A percentile compares a stretch with the other conserved stretches of the same genome.
phyloP scores from a whole-genome alignment of 2,797 vertebrate genomes.

The Coregonus sp. region DNA sequence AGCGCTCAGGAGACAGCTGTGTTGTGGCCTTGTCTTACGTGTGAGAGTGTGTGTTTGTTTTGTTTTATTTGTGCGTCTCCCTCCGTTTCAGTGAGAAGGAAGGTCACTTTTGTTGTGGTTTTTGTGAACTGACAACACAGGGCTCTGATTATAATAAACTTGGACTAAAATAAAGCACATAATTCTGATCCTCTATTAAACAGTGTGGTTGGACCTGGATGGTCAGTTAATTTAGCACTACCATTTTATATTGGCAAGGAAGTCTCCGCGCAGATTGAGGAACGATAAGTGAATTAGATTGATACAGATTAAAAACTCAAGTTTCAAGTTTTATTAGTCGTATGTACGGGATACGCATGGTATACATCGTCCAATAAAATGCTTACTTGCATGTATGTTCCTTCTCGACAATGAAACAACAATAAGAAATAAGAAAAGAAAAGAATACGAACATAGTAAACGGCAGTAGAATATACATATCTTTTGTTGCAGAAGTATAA shows the following conservation, averaged over 20 bases:
- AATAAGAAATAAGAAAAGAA: too few species aligned
- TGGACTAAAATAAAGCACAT: not conserved
- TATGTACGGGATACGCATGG: too few species aligned
- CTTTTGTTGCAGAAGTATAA: too few species aligned
- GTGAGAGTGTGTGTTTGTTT: not conserved
- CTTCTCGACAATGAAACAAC: too few species aligned
- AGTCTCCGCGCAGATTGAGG: slow-evolving; percentile 21
- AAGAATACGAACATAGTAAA: too few species aligned
- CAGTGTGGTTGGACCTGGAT: not conserved
- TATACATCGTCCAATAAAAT: too few species aligned
- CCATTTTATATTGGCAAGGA: not conserved
- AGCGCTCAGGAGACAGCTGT: slow-evolving; percentile 3
- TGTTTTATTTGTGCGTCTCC: slow-evolving; percentile 23
- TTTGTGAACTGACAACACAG: not conserved
- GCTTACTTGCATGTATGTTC: too few species aligned
- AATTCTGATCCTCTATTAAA: not conserved
- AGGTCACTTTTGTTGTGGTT: slow-evolving; percentile 19
- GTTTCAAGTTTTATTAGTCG: not conserved
- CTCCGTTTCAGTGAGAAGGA: slow-evolving; percentile 14
- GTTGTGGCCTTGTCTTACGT: slow-evolving; percentile 40
- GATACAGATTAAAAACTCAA: slow-evolving; percentile 18
- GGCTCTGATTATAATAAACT: too few species aligned
- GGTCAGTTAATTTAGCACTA: slow-evolving; percentile 9
- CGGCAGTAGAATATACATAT: too few species aligned
- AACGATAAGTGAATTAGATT: slow-evolving; percentile 18